Evolutionary conservation across 2,888 invertebrate genomes (phyloP), one percentile per base, ranked within the genome.

Genomic region (Eupithecia subfuscata): DNA sequence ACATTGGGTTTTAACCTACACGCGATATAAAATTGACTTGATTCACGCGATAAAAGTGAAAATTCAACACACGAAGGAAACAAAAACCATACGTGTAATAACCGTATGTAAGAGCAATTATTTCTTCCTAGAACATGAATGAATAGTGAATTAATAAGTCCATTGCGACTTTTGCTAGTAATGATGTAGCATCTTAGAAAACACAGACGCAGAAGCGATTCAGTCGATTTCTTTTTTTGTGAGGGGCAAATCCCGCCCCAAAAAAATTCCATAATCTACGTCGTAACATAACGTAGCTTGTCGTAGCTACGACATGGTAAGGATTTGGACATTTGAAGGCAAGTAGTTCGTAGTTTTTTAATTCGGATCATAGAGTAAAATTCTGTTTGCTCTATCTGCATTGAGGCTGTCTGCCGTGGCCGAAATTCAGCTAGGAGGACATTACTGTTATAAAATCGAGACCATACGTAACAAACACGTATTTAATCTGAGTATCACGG

Each of bases 31-130:
- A 69, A 74, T 72, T 56, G 34, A 1, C 37, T 72, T 22, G 30
- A 64, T 77, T 69, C 79, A 80, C 75, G 78, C 78, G 74, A 78
- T 63, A 60, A 75, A 78, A 78, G 79, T 77, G 75, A 78, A 79
- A 79, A 76, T 68, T 40, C 22, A 64, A 64, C 68, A 68, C 68
- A 43, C 67, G 67, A 67, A 11, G 40, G 34, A 60, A 37, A 37
- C 9, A 34, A 16, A 65, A 22, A 37, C 40, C 65, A 67, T 40
- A 65, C 3, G 25, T 60, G 22, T 22, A 25, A 14, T 25, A 60
- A 25, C 25, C 60, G 14, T 25, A 14, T 56, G 56, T 22, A 56
- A 22, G 56, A 11, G 12, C 22, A 56, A 56, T 22, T 60, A 22
- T 25, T 14, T 60, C 5, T 25, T 25, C 60, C 12, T 56, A 56